phyloP scores from a whole-genome alignment of 2,888 invertebrate species.

The Oscheius sp. region DNA sequence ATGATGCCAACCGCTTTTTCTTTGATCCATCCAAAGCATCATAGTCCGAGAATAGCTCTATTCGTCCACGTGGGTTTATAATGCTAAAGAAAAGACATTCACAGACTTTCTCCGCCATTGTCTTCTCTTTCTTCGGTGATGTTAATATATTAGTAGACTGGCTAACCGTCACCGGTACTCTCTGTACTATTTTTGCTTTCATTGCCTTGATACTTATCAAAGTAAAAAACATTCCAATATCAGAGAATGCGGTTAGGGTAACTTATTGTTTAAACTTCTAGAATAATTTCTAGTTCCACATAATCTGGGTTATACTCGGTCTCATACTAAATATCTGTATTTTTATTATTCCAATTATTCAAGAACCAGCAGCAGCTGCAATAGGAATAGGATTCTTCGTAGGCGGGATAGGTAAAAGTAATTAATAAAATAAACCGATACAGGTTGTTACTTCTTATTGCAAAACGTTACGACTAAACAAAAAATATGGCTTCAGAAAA shows the following conservation, averaged over 20 bases:
- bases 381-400: conserved; percentile 46
- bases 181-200: conserved; percentile 39
- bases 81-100: conserved; percentile 3
- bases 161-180: conserved; percentile 38
- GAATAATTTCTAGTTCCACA: conserved; percentile 33
- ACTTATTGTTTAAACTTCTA: background rate
- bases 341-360: conserved; percentile 43
- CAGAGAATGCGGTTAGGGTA: conserved; percentile 36
- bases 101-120: conserved; percentile 39
- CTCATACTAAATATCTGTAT: conserved; percentile 39
- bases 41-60: conserved; percentile 47
- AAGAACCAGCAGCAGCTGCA: conserved; percentile 43
- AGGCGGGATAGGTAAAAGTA: conserved; percentile 35
- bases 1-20: conserved; percentile 50
- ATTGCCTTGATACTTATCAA: conserved; percentile 45
- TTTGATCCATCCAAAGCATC: conserved; percentile 48
- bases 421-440: background rate
- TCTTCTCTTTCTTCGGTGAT: conserved; percentile 48
- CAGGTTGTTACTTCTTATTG: background rate
- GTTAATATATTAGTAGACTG: conserved; percentile 51
- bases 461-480: background rate
- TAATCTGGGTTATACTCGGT: conserved; percentile 44
- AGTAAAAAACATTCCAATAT: conserved; percentile 42
- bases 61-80: conserved; percentile 40
- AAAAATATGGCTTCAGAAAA: conserved; percentile 1